These are phyloP conservation scores for Romanogobio albipinnatus DNA, from an alignment of 2,113 vertebrate genomes.

Conservation along the genomic window DNA sequence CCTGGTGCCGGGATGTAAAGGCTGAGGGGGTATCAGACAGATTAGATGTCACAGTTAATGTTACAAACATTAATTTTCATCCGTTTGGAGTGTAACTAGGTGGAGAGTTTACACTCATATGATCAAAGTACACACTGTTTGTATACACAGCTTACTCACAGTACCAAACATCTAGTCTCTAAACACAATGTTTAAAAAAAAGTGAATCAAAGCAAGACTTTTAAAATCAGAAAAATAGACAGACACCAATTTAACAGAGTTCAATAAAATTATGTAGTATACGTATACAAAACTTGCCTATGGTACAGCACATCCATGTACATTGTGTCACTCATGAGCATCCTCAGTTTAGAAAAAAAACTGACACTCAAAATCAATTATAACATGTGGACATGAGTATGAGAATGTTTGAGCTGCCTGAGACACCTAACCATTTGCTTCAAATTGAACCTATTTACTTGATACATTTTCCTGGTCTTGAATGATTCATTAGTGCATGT, in stretches of 20 bases:
- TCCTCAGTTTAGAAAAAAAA: background rate
- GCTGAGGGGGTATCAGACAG: conserved; percentile 3
- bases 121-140: background rate
- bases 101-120: conserved; percentile 16
- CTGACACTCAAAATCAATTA: background rate
- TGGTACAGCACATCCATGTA: background rate
- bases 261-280: background rate
- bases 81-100: conserved; percentile 1
- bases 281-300: background rate
- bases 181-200: background rate
- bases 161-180: background rate
- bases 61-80: conserved; percentile 22
- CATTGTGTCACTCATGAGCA: background rate
- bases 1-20: conserved; percentile 12
- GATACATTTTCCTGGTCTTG: background rate
- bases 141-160: conserved; percentile 4
- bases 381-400: background rate
- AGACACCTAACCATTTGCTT: background rate
- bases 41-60: conserved; percentile 12
- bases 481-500: background rate
- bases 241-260: background rate
- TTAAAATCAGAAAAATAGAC: background rate
- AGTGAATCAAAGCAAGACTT: background rate
- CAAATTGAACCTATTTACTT: background rate
- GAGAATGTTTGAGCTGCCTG: conserved; percentile 10